These are phyloP conservation scores for Willowsia nigromaculata DNA, from an alignment of 2,888 invertebrate species.

Conservation along the genomic window DNA sequence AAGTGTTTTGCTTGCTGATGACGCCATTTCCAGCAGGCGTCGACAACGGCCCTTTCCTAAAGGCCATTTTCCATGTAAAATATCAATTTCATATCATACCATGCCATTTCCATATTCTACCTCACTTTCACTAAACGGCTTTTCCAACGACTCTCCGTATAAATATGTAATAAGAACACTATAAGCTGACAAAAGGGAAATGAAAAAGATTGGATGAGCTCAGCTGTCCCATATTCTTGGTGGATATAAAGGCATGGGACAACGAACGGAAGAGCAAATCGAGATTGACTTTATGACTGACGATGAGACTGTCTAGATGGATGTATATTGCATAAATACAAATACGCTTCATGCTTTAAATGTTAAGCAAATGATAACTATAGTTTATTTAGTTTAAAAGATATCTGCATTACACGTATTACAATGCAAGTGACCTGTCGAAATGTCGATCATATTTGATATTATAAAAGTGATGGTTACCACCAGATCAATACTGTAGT, in stretches of 20 bases:
- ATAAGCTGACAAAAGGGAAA: slow-evolving; percentile 31
- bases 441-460: slow-evolving; percentile 46
- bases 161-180: background rate
- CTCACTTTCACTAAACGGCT: slow-evolving; percentile 33
- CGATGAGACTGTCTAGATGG: no score
- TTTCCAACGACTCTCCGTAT: background rate
- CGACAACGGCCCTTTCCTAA: slow-evolving; percentile 45
- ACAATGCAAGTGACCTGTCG: background rate
- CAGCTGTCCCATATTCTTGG: background rate
- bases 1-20: slow-evolving; percentile 57
- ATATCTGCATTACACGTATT: no score
- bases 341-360: no score
- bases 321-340: no score
- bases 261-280: slow-evolving; percentile 44
- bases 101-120: slow-evolving; percentile 60
- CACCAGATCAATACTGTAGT: background rate
- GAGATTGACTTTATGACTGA: slow-evolving; percentile 57
- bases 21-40: slow-evolving; percentile 65
- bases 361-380: no score
- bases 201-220: slow-evolving; percentile 29
- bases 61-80: slow-evolving; percentile 57
- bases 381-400: no score
- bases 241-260: background rate
- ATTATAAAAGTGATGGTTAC: background rate
- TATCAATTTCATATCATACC: slow-evolving; percentile 57